Percentiles rank a stretch among this genome's conserved stretches.
Conservation (phyloP, 2,797 vertebrate species). For the Microctenopoma steveboyesi region DNA sequence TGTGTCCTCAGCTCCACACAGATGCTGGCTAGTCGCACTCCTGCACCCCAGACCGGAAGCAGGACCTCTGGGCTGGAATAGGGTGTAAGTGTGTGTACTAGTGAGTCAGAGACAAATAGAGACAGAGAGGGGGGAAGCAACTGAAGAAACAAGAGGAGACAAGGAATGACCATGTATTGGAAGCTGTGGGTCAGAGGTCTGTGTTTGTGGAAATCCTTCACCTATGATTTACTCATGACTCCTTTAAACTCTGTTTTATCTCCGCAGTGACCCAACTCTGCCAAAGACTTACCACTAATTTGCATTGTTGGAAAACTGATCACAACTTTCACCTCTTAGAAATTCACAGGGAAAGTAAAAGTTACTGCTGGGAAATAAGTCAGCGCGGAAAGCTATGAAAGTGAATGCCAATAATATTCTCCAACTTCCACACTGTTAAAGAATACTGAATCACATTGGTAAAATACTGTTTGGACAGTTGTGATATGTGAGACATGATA, state of each 20-base stretch:
- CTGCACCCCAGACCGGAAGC: conserved; percentile 58
- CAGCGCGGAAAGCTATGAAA: conserved; percentile 31
- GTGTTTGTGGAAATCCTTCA: conserved; percentile 30
- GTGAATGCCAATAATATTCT: conserved; percentile 31
- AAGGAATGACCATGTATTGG: conserved; percentile 11
- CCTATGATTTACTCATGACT: conserved; percentile 25
- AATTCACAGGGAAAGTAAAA: conserved; percentile 34
- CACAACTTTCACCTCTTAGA: conserved; percentile 37
- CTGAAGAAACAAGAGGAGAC: conserved; percentile 20
- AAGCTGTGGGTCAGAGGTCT: conserved; percentile 26
- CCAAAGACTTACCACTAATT: not conserved
- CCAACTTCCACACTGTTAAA: conserved; percentile 12
- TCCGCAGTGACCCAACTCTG: conserved; percentile 11
- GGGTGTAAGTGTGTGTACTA: conserved; percentile 15
- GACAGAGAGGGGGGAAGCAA: conserved; percentile 3
- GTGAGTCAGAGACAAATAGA: conserved; percentile 22
- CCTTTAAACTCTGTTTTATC: conserved; percentile 11
- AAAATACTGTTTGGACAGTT: conserved; percentile 8
- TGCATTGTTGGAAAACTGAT: conserved; percentile 24
- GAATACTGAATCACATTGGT: conserved; percentile 21
- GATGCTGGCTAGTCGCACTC: conserved; percentile 51
- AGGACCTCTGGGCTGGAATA: conserved; percentile 42
- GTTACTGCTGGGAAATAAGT: conserved; percentile 34
- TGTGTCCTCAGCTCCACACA: conserved; percentile 43
- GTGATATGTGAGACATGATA: conserved; percentile 19